Base-by-base conservation (phyloP, 2,797 vertebrate genomes). In the Amazona finschi region DNA sequence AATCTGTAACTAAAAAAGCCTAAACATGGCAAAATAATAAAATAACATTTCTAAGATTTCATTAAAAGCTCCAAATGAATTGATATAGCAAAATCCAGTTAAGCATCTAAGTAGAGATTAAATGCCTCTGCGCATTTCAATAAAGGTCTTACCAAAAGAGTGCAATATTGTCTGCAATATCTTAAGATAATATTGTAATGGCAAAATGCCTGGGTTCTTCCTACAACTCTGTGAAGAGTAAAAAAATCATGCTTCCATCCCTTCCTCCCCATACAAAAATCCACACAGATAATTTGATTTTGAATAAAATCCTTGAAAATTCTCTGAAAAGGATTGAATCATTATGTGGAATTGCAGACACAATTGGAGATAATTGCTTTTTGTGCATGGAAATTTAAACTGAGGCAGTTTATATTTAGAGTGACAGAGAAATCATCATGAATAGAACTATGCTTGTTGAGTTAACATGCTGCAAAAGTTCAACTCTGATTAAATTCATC, bases 281-380 rank as follows among this genome's bases (percentile, higher is more conserved):
- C 44, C 52, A 77, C 12, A 7, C 2, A 2, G 49, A 57, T 64
- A 87, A 89, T 77, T 67, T 82, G 65, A 71, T 89, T 94, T 85
- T 90, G 25, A 90, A 73, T 64, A 17, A 92, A 90, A 90, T n/a
- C n/a, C 52, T 41, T n/a, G 24, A 86, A 90, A 91, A 82, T 80
- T n/a, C 64, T 87, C 61, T 70, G 47, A 79, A 85, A 87, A 70
- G 4, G 24, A 73, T 9, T 74, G 43, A 93, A 80, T 64, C 0
- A 1, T 87, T 82, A 74, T 5, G 12, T 46, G 8, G 28, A 89
- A 92, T 27, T 61, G 41, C 41, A 94, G 71, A 74, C 30, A 69
- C 83, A 90, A 83, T 71, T 57, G 49, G 49, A 73, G 55, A 90
- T 64, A 96, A 87, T 38, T 88, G 49, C 62, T 76, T 90, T 94